Conservation (phyloP, 2,113 vertebrate species). For the Sinocyclocheilus rhinocerous region DNA sequence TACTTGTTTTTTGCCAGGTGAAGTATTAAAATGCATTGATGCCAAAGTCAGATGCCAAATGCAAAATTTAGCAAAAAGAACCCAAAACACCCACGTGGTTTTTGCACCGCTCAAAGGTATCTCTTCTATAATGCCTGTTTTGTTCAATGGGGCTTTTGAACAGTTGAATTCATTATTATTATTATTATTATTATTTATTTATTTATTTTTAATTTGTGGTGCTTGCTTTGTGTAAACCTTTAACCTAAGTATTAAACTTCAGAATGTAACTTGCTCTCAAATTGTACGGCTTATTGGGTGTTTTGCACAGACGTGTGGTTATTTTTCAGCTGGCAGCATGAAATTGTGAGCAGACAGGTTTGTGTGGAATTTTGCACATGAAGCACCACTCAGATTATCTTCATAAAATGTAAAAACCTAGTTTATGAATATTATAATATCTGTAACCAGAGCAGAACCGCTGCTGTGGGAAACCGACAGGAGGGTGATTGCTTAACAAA, state of each 20-base stretch:
- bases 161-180: neutral
- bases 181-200: neutral
- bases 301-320: neutral
- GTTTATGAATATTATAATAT: neutral
- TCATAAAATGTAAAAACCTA: neutral
- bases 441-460: neutral
- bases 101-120: neutral
- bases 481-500: conserved; percentile 17
- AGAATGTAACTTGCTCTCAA: neutral
- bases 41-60: neutral
- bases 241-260: neutral
- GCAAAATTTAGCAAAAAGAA: too few species aligned
- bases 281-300: neutral
- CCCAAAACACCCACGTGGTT: neutral
- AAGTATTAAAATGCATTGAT: neutral
- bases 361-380: neutral
- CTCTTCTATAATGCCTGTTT: neutral
- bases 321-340: neutral
- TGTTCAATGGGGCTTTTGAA: neutral
- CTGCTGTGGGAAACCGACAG: neutral
- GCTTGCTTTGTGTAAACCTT: neutral
- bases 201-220: too few species aligned
- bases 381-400: neutral
- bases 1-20: neutral
- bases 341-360: neutral